phyloP scores from a whole-genome alignment of 2,888 invertebrate species.

The Salpingus planirostris region DNA sequence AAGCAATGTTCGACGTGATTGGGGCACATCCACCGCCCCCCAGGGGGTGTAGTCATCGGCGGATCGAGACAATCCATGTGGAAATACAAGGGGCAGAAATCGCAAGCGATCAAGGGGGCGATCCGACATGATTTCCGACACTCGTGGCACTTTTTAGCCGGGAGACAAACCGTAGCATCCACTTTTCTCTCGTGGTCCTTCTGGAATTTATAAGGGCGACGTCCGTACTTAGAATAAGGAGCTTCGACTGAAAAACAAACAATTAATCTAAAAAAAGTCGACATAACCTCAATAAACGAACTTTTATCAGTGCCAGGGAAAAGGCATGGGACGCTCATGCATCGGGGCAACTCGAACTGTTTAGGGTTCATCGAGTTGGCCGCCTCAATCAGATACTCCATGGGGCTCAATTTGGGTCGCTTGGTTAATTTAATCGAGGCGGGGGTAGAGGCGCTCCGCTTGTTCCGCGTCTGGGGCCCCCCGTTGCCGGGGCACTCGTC shows the following conservation, averaged over 20 bases:
- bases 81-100: constrained; percentile 83
- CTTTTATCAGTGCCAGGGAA: constrained; percentile 80
- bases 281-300: too few species aligned
- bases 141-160: constrained; percentile 75
- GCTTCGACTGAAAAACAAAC: constrained; percentile 31
- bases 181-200: constrained; percentile 26
- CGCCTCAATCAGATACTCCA: constrained; percentile 72
- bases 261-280: too few species aligned
- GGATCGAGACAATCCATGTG: constrained; percentile 94
- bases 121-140: constrained; percentile 76
- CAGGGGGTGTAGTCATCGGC: constrained; percentile 79
- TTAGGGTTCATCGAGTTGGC: constrained; percentile 80
- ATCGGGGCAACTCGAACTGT: constrained; percentile 81
- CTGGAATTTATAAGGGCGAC: constrained; percentile 14
- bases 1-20: constrained; percentile 89
- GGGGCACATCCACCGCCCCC: constrained; percentile 95
- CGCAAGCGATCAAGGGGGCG: constrained; percentile 83
- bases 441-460: constrained; percentile 32
- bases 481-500: constrained; percentile 26
- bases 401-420: constrained; percentile 49
- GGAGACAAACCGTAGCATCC: constrained; percentile 65
- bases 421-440: constrained; percentile 26
- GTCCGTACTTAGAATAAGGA: constrained; percentile 21
- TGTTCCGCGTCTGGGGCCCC: constrained; percentile 30
- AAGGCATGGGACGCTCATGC: constrained; percentile 64